Percentiles rank a stretch among this genome's conserved stretches.
Conservation (phyloP, 2,797 vertebrate genomes). For the Hypotaenidia philippensis region DNA sequence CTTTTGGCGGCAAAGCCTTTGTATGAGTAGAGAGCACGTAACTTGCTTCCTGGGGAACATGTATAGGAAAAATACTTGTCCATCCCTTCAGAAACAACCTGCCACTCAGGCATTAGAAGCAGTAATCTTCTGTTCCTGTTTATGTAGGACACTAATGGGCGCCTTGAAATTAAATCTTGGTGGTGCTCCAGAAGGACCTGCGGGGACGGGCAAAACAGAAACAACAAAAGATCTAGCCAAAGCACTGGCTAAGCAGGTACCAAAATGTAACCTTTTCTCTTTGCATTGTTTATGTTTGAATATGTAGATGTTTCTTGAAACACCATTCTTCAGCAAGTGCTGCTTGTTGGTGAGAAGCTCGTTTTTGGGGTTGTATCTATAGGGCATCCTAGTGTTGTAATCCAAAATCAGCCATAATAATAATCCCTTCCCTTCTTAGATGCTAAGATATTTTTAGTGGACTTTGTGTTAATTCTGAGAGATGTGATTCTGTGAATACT, state of each 20-base stretch:
- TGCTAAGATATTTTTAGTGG: neutral
- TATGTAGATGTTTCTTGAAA: neutral
- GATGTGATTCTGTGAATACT: neutral
- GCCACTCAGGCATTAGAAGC: too few species aligned
- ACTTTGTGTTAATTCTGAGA: neutral
- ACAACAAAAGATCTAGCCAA: slow-evolving; percentile 97
- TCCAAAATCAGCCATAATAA: neutral
- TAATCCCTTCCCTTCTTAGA: neutral
- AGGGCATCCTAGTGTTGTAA: neutral
- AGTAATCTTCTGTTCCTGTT: neutral
- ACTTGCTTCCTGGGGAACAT: neutral
- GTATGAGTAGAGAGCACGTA: neutral
- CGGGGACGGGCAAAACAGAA: slow-evolving; percentile 96
- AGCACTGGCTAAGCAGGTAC: slow-evolving; percentile 96
- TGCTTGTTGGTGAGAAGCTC: neutral
- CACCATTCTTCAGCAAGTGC: neutral
- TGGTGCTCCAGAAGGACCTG: slow-evolving; percentile 95
- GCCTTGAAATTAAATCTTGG: slow-evolving; percentile 94
- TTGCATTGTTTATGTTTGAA: neutral
- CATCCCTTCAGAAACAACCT: neutral
- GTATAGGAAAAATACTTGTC: neutral
- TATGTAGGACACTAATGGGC: slow-evolving; percentile 91
- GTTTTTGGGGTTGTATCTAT: neutral
- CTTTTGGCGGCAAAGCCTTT: neutral
- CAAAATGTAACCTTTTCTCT: neutral